Evolutionary conservation across 2,797 vertebrate genomes (phyloP), one percentile per base, ranked within the genome.

Genomic region (Sciurus vulgaris): DNA sequence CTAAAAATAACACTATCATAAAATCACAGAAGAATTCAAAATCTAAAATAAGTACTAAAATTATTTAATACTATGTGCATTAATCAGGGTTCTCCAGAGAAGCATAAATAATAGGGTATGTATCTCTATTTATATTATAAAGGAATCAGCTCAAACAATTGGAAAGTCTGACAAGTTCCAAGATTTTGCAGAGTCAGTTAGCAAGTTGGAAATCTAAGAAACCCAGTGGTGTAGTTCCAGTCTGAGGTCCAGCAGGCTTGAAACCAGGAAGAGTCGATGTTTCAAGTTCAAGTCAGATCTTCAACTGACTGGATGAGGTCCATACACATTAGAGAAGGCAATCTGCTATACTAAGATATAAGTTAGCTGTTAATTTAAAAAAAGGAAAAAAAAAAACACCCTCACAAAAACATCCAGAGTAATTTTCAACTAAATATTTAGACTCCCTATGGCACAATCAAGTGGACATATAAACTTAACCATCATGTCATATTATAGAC

Each of bases 1-100:
- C 7, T 67, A 93, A 56, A 10, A 22, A 56, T 76, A 49, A 35
- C 7, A 63, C 4, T 89, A 47, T 51, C 35, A 86, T 44, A 81
- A 79, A 88, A 51, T 69, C 33, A 69, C 0, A 76, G 5, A 90
- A 63, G 5, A 93, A 76, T 87, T 26, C 38, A 69, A 96, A 86
- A 86, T 91, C 88, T 91, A 72, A 91, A 94, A 22, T 78, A 92
- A 82, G 26, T 89, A 86, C 15, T 93, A 77, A 85, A 78, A 84
- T 49, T 82, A 93, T 47, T 92, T 54, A 79, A 73, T 69, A 63
- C 7, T 38, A 35, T 72, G 2, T 65, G 1, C 49, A 74, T 72
- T 15, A 44, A 33, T 51, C 4, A 81, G 11, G 33, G 28, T 86
- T 89, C 30, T 59, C 59, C 67, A 84, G 13, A 92, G 79, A 79